A percentile compares a stretch with the other conserved stretches of the same genome.
Conservation (phyloP, 2,888 invertebrate genomes). For the Gymnosoma rotundatum region DNA sequence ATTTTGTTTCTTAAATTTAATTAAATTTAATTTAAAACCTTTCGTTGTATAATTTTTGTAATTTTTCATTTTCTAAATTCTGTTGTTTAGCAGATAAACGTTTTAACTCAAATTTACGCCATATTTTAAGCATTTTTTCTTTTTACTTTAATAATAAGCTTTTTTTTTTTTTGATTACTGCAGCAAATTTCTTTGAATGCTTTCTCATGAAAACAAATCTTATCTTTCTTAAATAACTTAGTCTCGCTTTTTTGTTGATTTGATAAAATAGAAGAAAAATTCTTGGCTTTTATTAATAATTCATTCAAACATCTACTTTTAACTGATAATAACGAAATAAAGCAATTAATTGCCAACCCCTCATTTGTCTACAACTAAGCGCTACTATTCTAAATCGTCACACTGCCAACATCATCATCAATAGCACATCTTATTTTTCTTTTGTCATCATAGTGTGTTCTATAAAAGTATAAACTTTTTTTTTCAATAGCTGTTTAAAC, state of each 20-base stretch:
- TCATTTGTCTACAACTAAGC: slow-evolving; percentile 11
- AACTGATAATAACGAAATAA: slow-evolving; percentile 57
- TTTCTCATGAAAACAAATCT: slow-evolving; percentile 50
- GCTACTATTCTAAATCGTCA: slow-evolving; percentile 13
- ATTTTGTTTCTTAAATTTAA: not conserved
- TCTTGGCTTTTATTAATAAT: slow-evolving; percentile 49
- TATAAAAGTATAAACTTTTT: slow-evolving; percentile 21
- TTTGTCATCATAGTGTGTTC: not conserved
- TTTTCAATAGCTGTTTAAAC: slow-evolving; percentile 47
- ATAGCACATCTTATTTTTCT: slow-evolving; percentile 16
- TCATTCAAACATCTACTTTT: slow-evolving; percentile 55
- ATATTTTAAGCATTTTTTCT: slow-evolving; percentile 74
- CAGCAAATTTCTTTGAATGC: slow-evolving; percentile 6
- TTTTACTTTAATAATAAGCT: not conserved
- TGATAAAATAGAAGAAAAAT: slow-evolving; percentile 59
- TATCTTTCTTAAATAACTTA: slow-evolving; percentile 35
- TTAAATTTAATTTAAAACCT: slow-evolving; percentile 39
- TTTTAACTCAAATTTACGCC: slow-evolving; percentile 72
- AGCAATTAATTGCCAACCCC: slow-evolving; percentile 58
- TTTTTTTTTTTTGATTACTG: slow-evolving; percentile 5
- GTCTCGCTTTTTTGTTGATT: slow-evolving; percentile 42
- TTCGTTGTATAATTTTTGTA: slow-evolving; percentile 48
- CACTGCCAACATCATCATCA: slow-evolving; percentile 20
- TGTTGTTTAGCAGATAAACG: slow-evolving; percentile 74
- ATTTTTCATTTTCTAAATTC: slow-evolving; percentile 50